These are phyloP conservation scores for Pygoscelis antarcticus DNA, from an alignment of 2,113 vertebrate genomes.

Conservation along the genomic window DNA sequence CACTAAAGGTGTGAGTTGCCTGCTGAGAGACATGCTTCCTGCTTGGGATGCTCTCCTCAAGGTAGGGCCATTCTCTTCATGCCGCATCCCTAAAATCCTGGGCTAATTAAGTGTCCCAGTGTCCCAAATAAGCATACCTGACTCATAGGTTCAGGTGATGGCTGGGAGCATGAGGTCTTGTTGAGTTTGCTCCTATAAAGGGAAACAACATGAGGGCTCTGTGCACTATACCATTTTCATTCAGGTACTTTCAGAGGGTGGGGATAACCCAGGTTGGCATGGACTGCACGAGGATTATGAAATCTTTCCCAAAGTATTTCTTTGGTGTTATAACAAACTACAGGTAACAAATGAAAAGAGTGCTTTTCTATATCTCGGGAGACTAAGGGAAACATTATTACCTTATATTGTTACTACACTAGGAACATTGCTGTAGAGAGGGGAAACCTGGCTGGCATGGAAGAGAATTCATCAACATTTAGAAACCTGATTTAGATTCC, in stretches of 20 bases:
- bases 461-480: background rate
- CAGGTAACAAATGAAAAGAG: background rate
- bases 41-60: background rate
- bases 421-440: background rate
- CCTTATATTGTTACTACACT: background rate
- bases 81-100: background rate
- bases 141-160: background rate
- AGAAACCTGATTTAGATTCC: background rate
- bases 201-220: background rate
- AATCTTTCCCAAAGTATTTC: background rate
- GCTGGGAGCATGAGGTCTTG: background rate
- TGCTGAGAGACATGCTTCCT: accelerated
- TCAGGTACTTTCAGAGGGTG: background rate
- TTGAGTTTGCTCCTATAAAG: background rate
- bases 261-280: background rate
- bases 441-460: background rate
- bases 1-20: background rate
- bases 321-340: background rate
- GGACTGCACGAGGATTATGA: background rate
- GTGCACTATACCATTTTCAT: background rate
- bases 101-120: background rate
- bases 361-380: background rate
- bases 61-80: accelerated
- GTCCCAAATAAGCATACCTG: too few relatives aligned
- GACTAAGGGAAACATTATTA: background rate